These are phyloP conservation scores for Syritta pipiens DNA, from an alignment of 2,888 invertebrate species.

Conservation along the genomic window DNA sequence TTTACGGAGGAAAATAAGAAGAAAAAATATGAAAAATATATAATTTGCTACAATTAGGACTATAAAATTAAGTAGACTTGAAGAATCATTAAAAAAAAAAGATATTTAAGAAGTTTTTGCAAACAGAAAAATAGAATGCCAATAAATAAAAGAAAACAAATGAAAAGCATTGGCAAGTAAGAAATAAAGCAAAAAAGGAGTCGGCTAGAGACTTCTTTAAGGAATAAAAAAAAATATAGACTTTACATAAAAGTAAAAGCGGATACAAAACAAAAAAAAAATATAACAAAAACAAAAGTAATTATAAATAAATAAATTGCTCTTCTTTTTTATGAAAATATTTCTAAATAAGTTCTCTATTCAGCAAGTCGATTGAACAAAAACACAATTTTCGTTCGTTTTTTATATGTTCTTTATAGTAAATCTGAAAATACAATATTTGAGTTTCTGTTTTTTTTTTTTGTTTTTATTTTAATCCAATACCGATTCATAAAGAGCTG, in stretches of 20 bases:
- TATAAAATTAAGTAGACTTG: slow-evolving; percentile 66
- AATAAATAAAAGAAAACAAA: slow-evolving; percentile 22
- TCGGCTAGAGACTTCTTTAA: slow-evolving; percentile 26
- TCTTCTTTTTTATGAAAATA: slow-evolving; percentile 44
- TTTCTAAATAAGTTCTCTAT: slow-evolving; percentile 24
- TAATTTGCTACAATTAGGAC: slow-evolving; percentile 63
- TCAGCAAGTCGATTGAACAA: neutral
- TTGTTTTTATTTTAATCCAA: no score
- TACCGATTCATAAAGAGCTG: neutral
- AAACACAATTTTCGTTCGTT: neutral
- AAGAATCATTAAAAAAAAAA: slow-evolving; percentile 34
- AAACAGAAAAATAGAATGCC: slow-evolving; percentile 43
- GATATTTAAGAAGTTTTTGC: slow-evolving; percentile 45
- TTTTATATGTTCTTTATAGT: slow-evolving; percentile 11
- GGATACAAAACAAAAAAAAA: slow-evolving; percentile 23
- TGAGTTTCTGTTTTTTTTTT: neutral
- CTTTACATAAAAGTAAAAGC: slow-evolving; percentile 29
- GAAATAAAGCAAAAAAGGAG: slow-evolving; percentile 21
- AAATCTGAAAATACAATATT: neutral
- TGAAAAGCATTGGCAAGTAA: slow-evolving; percentile 41
- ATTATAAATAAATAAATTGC: slow-evolving; percentile 21
- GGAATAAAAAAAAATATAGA: slow-evolving; percentile 29
- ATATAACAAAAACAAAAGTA: slow-evolving; percentile 14
- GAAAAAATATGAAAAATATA: slow-evolving; percentile 23
- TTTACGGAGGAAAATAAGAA: slow-evolving; percentile 2